Conservation (phyloP, 2,113 vertebrate species). For the Hippotragus niger region DNA sequence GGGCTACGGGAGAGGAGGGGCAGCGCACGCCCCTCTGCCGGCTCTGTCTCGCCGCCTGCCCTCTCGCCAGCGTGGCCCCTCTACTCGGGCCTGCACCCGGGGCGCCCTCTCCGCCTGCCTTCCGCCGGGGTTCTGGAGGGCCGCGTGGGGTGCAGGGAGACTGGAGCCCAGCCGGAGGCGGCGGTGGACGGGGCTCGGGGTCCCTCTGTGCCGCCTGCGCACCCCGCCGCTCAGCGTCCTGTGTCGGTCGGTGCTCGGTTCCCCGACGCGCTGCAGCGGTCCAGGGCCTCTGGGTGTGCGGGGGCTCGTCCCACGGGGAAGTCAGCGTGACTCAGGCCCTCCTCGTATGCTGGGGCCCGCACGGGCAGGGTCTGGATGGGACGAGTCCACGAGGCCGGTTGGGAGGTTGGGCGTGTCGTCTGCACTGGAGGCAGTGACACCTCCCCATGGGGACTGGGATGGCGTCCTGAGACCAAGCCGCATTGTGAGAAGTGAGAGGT, state of each 20-base stretch:
- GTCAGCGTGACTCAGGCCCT: not conserved
- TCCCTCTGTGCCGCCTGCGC: not conserved
- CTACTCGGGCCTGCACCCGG: accelerated
- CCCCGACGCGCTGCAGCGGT: not conserved
- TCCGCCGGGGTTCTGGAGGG: not conserved
- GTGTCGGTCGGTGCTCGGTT: not conserved
- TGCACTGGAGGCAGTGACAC: not conserved
- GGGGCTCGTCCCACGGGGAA: not conserved
- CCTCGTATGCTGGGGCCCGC: not conserved
- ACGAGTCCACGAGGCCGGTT: not conserved
- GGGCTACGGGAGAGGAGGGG: not conserved
- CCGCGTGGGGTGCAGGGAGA: not conserved
- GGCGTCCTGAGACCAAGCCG: not conserved
- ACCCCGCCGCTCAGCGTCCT: not conserved
- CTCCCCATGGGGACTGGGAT: not conserved
- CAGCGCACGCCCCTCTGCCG: accelerated
- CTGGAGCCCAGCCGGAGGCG: not conserved
- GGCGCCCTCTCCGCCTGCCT: not conserved
- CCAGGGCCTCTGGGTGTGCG: not conserved
- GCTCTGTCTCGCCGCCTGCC: not conserved
- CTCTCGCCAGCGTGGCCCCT: not conserved
- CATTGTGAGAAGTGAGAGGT: not conserved
- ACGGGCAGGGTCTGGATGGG: too few relatives aligned
- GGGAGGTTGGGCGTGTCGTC: not conserved
- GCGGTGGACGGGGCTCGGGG: not conserved